Conservation (phyloP, 1,140 invertebrate genomes). For the Berghia stephanieae region DNA sequence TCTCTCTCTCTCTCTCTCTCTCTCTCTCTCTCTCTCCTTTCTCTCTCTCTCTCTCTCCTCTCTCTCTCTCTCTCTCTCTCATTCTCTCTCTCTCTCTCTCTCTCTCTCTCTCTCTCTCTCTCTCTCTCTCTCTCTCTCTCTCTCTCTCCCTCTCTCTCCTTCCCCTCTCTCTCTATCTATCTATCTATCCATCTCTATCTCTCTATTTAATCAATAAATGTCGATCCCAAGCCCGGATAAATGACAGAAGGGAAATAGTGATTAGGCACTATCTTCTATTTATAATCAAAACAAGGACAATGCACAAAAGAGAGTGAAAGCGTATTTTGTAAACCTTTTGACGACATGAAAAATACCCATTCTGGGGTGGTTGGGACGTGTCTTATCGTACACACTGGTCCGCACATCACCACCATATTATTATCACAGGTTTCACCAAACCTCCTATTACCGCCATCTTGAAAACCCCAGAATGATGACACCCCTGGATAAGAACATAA, state of each 20-base stretch:
- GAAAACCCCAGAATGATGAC: too few relatives aligned
- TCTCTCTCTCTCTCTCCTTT: background rate
- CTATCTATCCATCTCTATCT: constrained; percentile 8
- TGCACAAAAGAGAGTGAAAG: background rate
- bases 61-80: background rate
- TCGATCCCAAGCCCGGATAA: background rate
- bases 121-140: background rate
- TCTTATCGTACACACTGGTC: too few relatives aligned
- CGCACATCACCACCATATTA: too few relatives aligned
- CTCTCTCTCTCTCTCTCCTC: background rate
- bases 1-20: background rate
- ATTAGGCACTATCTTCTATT: too few relatives aligned
- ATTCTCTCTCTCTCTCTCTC: background rate
- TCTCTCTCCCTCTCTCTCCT: background rate
- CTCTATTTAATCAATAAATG: background rate
- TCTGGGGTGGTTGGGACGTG: background rate
- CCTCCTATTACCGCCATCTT: too few relatives aligned
- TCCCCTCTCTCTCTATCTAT: background rate
- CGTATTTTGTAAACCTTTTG: background rate
- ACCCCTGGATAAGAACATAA: too few relatives aligned
- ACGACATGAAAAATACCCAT: too few relatives aligned
- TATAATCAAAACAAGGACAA: too few relatives aligned
- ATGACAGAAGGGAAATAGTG: background rate
- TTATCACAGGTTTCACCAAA: too few relatives aligned
- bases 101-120: background rate